Percentiles rank a stretch among this genome's conserved stretches.
Conservation (phyloP, 2,113 vertebrate species). For the Callipepla californica region DNA sequence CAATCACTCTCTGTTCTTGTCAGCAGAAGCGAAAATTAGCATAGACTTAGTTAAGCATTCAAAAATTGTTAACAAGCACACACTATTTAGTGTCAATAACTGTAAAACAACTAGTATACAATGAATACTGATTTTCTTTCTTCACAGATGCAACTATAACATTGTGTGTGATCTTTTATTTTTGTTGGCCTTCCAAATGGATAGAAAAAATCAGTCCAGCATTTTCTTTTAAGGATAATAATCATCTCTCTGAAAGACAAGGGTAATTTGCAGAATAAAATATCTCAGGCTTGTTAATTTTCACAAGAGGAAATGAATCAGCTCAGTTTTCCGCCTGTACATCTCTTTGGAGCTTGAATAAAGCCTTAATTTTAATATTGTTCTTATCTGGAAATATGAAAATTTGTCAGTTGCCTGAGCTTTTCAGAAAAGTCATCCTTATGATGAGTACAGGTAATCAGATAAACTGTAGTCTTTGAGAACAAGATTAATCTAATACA, state of each 20-base stretch:
- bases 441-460: background rate
- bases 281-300: background rate
- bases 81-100: background rate
- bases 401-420: background rate
- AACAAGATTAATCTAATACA: constrained; percentile 13
- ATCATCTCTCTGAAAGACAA: background rate
- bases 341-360: background rate
- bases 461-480: background rate
- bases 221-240: background rate
- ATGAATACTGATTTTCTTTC: background rate
- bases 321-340: background rate
- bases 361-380: background rate
- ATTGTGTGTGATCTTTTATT: background rate
- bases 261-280: background rate
- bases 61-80: too few species aligned
- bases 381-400: background rate
- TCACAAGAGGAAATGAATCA: background rate
- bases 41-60: background rate
- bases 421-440: background rate
- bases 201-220: background rate
- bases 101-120: background rate
- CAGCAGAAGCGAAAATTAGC: background rate
- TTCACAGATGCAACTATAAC: background rate
- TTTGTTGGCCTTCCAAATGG: constrained; percentile 7
- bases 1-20: background rate